These are phyloP conservation scores for Lamellibrachia luymesi DNA, from an alignment of 1,140 invertebrate genomes.

Conservation along the genomic window DNA sequence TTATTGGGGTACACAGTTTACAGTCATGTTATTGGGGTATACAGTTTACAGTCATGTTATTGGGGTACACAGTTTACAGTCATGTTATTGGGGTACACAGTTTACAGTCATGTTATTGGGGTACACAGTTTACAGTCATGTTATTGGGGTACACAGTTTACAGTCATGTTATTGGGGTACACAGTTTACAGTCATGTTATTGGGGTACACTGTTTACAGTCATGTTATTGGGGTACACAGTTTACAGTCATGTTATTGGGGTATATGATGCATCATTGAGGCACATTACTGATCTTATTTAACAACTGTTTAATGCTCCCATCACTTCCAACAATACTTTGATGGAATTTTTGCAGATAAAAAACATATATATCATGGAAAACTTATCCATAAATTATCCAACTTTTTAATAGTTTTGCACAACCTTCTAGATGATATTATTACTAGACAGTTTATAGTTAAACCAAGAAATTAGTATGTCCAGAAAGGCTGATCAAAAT, in stretches of 20 bases:
- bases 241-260: not conserved
- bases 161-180: not conserved
- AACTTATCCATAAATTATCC: too few relatives aligned
- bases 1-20: too few relatives aligned
- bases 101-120: too few relatives aligned
- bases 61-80: too few relatives aligned
- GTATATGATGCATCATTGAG: not conserved
- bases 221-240: too few relatives aligned
- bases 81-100: too few relatives aligned
- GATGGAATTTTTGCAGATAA: not conserved
- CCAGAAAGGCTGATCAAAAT: not conserved
- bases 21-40: too few relatives aligned
- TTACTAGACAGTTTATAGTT: not conserved
- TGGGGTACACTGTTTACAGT: too few relatives aligned
- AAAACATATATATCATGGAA: not conserved
- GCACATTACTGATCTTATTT: not conserved
- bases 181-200: too few relatives aligned
- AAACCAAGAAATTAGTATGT: not conserved
- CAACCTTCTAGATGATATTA: not conserved
- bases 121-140: too few relatives aligned
- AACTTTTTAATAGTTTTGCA: not conserved
- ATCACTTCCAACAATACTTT: not conserved
- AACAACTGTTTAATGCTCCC: not conserved
- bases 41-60: too few relatives aligned
- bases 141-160: too few relatives aligned